Conservation (phyloP, 2,888 invertebrate genomes). For the Rhodophaea formosa region DNA sequence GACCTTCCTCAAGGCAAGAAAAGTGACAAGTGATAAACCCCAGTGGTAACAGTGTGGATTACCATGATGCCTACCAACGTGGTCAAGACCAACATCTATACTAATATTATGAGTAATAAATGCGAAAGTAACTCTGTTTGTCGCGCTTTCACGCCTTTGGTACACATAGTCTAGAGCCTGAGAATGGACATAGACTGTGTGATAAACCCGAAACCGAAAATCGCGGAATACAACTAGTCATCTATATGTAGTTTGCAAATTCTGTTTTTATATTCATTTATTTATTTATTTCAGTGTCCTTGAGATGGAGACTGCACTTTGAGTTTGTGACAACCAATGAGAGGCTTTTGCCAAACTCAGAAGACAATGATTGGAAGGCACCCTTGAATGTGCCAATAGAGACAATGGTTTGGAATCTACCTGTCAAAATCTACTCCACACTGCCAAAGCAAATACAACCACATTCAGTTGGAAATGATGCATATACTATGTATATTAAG, state of each 20-base stretch:
- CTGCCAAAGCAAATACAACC: constrained; percentile 90
- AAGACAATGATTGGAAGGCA: constrained; percentile 88
- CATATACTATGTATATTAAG: constrained; percentile 64
- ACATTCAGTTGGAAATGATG: constrained; percentile 76
- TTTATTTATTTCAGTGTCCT: constrained; percentile 83
- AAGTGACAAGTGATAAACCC: no score
- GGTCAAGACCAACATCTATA: no score
- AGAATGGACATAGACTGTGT: no score
- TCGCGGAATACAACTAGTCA: no score
- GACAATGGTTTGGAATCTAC: constrained; percentile 99
- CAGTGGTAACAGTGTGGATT: not conserved
- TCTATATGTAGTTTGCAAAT: no score
- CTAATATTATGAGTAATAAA: no score
- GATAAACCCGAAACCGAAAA: no score
- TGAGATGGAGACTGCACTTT: constrained; percentile 97
- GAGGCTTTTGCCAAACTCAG: constrained; percentile 80
- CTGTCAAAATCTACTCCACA: constrained; percentile 95
- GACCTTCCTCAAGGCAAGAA: no score
- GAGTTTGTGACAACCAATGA: constrained; percentile 96
- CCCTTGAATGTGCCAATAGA: constrained; percentile 94
- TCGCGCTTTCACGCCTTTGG: no score
- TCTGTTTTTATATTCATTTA: not conserved
- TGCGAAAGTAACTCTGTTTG: no score
- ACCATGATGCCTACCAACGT: not conserved
- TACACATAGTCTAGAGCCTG: no score